Evolutionary conservation across 2,113 vertebrate genomes (phyloP).

Genomic region (Tenrec ecaudatus): DNA sequence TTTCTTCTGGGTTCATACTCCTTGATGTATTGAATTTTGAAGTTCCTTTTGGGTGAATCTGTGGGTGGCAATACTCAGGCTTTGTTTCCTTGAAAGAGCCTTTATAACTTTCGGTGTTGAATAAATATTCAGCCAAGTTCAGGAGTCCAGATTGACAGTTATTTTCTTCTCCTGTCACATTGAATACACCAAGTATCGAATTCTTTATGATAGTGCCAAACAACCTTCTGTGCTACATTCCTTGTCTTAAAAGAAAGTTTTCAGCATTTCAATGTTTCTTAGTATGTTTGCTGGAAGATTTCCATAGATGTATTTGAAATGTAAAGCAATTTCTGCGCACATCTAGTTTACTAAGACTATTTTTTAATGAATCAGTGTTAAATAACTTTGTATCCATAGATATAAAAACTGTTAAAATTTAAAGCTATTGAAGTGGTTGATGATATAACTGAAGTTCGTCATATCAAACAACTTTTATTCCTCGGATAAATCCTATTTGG

Average conservation of each 20-base stretch:
- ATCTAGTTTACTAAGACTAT: neutral
- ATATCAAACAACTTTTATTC: neutral
- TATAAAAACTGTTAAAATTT: conserved; percentile 37
- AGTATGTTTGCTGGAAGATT: neutral
- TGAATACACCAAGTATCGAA: neutral
- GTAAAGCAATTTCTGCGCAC: neutral
- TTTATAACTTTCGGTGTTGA: conserved; percentile 28
- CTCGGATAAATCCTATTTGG: neutral
- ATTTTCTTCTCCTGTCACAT: neutral
- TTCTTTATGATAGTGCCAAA: neutral
- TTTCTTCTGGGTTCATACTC: neutral
- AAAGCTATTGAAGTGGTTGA: neutral
- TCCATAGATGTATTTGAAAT: neutral
- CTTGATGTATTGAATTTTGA: conserved; percentile 7
- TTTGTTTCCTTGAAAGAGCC: conserved; percentile 32
- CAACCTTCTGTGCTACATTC: neutral
- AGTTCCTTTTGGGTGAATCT: neutral
- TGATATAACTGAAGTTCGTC: conserved; percentile 19
- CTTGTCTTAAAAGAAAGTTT: conserved; percentile 39
- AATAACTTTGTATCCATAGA: neutral
- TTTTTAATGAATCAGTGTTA: neutral
- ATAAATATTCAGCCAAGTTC: conserved; percentile 45
- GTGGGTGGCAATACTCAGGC: neutral
- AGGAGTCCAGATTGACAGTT: neutral
- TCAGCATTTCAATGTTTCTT: neutral